Percentiles rank a stretch among this genome's conserved stretches.
Conservation (phyloP, 2,888 invertebrate species). For the Dryobota labecula region DNA sequence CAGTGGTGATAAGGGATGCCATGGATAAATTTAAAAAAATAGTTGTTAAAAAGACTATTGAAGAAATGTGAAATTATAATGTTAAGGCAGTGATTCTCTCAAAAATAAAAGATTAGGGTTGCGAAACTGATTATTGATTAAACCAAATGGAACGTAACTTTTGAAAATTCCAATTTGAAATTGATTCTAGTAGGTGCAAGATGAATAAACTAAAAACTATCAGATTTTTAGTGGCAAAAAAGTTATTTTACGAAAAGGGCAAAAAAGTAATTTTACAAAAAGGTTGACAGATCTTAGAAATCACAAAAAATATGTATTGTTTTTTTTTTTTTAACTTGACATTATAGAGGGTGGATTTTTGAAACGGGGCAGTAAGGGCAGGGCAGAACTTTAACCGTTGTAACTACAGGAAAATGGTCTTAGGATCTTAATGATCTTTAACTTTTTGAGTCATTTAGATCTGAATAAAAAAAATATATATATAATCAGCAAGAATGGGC, state of each 20-base stretch:
- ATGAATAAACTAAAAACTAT: background rate
- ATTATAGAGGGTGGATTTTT: too few species aligned
- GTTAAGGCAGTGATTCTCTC: background rate
- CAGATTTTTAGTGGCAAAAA: too few species aligned
- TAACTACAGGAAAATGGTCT: too few species aligned
- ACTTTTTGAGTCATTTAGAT: too few species aligned
- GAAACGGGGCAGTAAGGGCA: too few species aligned
- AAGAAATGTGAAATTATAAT: background rate
- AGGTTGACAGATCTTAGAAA: background rate
- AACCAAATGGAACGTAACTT: background rate
- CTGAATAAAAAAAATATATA: too few species aligned
- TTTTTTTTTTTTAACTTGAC: too few species aligned
- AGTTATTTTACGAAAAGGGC: background rate
- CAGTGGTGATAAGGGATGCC: constrained; percentile 43
- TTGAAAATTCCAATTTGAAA: background rate
- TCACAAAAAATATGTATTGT: too few species aligned
- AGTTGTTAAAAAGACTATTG: background rate
- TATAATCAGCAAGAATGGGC: too few species aligned
- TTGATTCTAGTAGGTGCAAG: background rate
- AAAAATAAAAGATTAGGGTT: background rate
- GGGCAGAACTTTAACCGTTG: too few species aligned
- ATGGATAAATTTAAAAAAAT: background rate
- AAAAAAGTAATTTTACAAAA: background rate
- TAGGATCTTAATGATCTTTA: too few species aligned
- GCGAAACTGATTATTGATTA: background rate